A percentile compares a stretch with the other conserved stretches of the same genome.
These are phyloP conservation scores for Rhinella marina DNA, from an alignment of 2,797 vertebrate genomes.

Conservation along the genomic window DNA sequence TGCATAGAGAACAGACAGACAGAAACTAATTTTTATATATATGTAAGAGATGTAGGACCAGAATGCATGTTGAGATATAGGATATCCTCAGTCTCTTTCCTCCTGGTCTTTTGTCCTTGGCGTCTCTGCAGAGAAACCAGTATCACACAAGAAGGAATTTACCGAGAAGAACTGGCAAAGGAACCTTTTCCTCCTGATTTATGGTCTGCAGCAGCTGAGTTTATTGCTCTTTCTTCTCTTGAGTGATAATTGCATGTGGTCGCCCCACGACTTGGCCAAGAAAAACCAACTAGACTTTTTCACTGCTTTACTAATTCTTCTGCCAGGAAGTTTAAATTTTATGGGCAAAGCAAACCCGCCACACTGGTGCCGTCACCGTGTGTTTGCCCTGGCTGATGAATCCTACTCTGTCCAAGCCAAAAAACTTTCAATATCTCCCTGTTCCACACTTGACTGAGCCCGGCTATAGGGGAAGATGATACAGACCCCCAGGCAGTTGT, in stretches of 20 bases:
- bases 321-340: conserved; percentile 58
- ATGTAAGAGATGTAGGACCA: not conserved
- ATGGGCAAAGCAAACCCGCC: conserved; percentile 53
- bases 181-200: conserved; percentile 18
- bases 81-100: not conserved
- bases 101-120: not conserved
- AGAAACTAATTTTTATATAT: not conserved
- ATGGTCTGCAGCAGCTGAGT: conserved; percentile 26
- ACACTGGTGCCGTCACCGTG: conserved; percentile 55
- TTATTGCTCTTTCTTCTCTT: conserved; percentile 48
- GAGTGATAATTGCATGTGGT: conserved; percentile 62
- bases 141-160: conserved; percentile 23
- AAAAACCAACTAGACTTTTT: conserved; percentile 51
- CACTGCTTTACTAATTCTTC: conserved; percentile 47
- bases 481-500: conserved; percentile 4
- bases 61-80: not conserved
- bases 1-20: no score
- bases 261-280: conserved; percentile 47
- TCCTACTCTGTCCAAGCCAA: conserved; percentile 26
- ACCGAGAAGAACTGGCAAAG: conserved; percentile 19
- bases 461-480: conserved; percentile 18
- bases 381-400: conserved; percentile 56
- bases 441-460: conserved; percentile 39
- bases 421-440: conserved; percentile 49
- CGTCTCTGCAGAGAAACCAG: not conserved